Conservation (phyloP, 2,797 vertebrate genomes). For the Okamejei kenojei region DNA sequence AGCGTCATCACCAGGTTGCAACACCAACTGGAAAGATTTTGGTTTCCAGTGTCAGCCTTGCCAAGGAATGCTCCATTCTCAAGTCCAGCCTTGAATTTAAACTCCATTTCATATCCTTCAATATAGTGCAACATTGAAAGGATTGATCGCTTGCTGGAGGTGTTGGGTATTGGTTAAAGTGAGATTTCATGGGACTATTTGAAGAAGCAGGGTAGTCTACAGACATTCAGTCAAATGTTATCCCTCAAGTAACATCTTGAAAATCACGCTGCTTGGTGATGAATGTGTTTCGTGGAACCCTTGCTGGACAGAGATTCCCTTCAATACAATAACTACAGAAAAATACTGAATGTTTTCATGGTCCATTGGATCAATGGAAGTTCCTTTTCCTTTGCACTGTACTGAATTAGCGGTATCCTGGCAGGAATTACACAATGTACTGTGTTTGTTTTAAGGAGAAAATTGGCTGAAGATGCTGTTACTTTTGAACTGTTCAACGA, state of each 20-base stretch:
- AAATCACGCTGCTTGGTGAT: neutral
- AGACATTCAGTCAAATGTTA: neutral
- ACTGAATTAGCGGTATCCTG: neutral
- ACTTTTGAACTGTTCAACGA: neutral
- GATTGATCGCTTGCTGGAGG: neutral
- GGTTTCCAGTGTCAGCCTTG: neutral
- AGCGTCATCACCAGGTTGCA: neutral
- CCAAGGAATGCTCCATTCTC: neutral
- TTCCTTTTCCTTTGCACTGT: neutral
- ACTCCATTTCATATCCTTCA: neutral
- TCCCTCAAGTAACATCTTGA: neutral
- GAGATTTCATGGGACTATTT: neutral
- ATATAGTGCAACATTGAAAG: neutral
- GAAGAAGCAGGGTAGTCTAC: neutral
- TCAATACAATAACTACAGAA: neutral
- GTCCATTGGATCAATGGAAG: neutral
- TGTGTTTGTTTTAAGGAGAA: neutral
- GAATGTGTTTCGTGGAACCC: neutral
- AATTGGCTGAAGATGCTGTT: neutral
- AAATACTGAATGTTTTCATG: neutral
- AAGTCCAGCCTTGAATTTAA: neutral
- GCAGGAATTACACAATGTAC: neutral
- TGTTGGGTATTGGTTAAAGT: neutral
- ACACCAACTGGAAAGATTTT: neutral
- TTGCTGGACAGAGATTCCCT: neutral